These are phyloP conservation scores for Hipparchia semele DNA, from an alignment of 2,888 invertebrate genomes.

Conservation along the genomic window DNA sequence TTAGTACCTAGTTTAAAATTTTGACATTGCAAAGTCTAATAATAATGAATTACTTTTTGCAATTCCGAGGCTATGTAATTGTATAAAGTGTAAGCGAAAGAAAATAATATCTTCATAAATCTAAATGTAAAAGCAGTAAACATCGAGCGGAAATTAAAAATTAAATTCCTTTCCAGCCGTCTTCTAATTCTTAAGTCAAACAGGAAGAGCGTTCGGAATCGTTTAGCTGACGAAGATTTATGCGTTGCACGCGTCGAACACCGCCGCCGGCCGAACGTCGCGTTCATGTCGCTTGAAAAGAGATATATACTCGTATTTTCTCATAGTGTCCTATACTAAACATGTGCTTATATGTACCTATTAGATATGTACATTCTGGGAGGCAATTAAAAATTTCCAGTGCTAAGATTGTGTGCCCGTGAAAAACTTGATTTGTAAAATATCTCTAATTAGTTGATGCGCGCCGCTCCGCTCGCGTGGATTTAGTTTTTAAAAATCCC, in stretches of 20 bases:
- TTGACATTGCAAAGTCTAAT: too few relatives aligned
- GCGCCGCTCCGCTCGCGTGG: too few relatives aligned
- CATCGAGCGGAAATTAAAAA: slow-evolving; percentile 7
- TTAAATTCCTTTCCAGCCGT: slow-evolving; percentile 17
- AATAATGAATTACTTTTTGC: too few relatives aligned
- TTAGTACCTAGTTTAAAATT: too few relatives aligned
- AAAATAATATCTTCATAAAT: background rate
- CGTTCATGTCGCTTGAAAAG: slow-evolving; percentile 22
- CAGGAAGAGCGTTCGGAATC: slow-evolving; percentile 38
- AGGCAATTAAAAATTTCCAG: background rate
- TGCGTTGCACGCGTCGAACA: slow-evolving; percentile 38
- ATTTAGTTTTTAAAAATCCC: too few relatives aligned
- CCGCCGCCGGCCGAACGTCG: slow-evolving; percentile 8
- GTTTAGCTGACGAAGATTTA: slow-evolving; percentile 40
- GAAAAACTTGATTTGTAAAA: too few relatives aligned
- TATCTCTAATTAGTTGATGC: too few relatives aligned
- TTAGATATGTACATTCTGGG: too few relatives aligned
- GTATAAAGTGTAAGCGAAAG: background rate
- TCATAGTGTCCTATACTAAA: background rate
- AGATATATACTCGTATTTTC: slow-evolving; percentile 5
- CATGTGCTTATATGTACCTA: background rate
- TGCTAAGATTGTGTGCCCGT: too few relatives aligned
- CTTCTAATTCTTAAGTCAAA: slow-evolving; percentile 31
- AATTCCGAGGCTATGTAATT: background rate
- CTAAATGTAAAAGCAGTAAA: background rate